These are phyloP conservation scores for Taxidea taxus DNA, from an alignment of 2,113 vertebrate species.

Conservation along the genomic window DNA sequence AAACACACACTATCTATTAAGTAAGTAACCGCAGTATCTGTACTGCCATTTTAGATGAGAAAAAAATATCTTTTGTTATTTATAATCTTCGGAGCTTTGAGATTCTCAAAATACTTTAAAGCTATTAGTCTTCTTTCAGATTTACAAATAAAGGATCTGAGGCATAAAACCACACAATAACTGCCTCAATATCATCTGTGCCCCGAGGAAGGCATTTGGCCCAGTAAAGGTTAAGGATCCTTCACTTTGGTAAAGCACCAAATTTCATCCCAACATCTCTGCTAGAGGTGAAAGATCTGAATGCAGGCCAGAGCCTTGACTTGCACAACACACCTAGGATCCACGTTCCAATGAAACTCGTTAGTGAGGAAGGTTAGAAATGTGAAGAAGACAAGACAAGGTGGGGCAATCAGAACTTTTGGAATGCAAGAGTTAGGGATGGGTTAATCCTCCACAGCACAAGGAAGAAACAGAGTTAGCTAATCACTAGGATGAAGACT, in stretches of 20 bases:
- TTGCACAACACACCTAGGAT: background rate
- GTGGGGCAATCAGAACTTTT: conserved; percentile 24
- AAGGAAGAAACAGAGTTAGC: background rate
- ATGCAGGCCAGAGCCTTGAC: background rate
- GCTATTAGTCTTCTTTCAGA: conserved; percentile 45
- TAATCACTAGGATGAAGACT: conserved; percentile 12
- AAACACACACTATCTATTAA: conserved; percentile 76
- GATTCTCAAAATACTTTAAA: conserved; percentile 66
- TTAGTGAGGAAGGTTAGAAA: conserved; percentile 34
- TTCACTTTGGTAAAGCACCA: background rate
- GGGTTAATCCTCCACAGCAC: background rate
- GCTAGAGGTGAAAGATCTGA: background rate
- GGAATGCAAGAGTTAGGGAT: conserved; percentile 48
- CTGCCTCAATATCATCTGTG: conserved; percentile 15
- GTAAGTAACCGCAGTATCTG: conserved; percentile 69
- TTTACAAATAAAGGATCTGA: conserved; percentile 63
- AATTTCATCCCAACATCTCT: background rate
- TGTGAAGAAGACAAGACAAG: conserved; percentile 30
- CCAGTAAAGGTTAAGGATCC: background rate
- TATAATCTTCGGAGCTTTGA: conserved; percentile 62
- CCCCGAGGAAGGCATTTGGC: background rate
- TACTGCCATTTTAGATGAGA: conserved; percentile 68
- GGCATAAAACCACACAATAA: conserved; percentile 50
- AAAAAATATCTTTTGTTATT: conserved; percentile 48
- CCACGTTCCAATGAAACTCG: background rate